Evolutionary conservation across 2,888 invertebrate genomes (phyloP).

Genomic region (Drosophila emarginata): DNA sequence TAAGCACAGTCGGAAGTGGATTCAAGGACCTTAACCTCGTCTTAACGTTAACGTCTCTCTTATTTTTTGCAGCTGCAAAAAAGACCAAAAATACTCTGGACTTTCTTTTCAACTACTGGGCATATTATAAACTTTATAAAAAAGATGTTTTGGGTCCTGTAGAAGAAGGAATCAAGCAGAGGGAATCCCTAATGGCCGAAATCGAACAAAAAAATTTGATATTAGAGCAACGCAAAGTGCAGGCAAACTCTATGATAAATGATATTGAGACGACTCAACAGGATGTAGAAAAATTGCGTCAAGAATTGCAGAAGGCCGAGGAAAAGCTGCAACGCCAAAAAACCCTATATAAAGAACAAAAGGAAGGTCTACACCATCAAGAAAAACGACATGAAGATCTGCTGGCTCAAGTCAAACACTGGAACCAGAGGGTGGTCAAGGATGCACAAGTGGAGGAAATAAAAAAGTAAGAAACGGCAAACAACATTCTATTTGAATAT

Average conservation of each 20-base stretch:
- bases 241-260: slow-evolving; percentile 42
- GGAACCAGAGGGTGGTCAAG: slow-evolving; percentile 62
- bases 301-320: slow-evolving; percentile 30
- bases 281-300: slow-evolving; percentile 40
- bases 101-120: slow-evolving; percentile 76
- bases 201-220: slow-evolving; percentile 53
- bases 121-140: slow-evolving; percentile 78
- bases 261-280: slow-evolving; percentile 41
- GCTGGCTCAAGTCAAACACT: slow-evolving; percentile 44
- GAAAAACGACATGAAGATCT: slow-evolving; percentile 39
- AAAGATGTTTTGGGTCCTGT: slow-evolving; percentile 67
- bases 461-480: slow-evolving; percentile 40
- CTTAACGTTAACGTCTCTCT: neutral
- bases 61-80: slow-evolving; percentile 64
- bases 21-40: too few relatives aligned
- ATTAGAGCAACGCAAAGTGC: slow-evolving; percentile 42
- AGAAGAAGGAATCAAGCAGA: slow-evolving; percentile 46
- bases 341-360: slow-evolving; percentile 39
- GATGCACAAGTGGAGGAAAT: slow-evolving; percentile 63
- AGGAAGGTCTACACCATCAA: slow-evolving; percentile 26
- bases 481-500: neutral
- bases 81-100: slow-evolving; percentile 75
- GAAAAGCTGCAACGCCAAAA: slow-evolving; percentile 40
- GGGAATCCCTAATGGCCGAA: slow-evolving; percentile 46
- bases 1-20: slow-evolving; percentile 38